Conservation (phyloP, 2,797 vertebrate species). For the Otus scops region DNA sequence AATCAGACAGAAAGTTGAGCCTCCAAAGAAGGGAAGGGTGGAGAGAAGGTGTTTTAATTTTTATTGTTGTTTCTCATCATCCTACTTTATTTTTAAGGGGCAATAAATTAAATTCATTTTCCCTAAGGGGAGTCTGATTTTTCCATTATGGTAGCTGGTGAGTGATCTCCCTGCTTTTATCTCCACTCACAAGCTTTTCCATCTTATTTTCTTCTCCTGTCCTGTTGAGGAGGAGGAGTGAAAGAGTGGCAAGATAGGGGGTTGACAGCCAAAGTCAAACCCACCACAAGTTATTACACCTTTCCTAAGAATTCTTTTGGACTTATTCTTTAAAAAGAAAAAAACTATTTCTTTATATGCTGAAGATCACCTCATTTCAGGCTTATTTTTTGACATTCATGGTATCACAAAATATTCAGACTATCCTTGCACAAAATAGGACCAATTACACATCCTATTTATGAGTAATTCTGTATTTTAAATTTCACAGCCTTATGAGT, state of each 20-base stretch:
- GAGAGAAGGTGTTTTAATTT: rapidly evolving
- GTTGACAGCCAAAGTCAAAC: not conserved
- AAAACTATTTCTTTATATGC: not conserved
- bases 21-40: rapidly evolving
- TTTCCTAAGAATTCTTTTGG: not conserved
- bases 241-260: not conserved
- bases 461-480: not conserved
- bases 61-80: not conserved
- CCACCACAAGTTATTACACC: not conserved
- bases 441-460: not conserved
- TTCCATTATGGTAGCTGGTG: not conserved
- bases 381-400: not conserved
- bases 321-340: not conserved
- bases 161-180: not conserved
- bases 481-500: not conserved
- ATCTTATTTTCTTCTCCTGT: not conserved
- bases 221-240: not conserved
- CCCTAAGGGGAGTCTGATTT: rapidly evolving
- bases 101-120: not conserved
- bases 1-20: rapidly evolving
- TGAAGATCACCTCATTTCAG: not conserved
- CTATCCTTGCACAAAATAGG: not conserved
- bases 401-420: not conserved
- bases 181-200: not conserved
- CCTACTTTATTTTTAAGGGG: not conserved